Evolutionary conservation across 92 coral and sea anemone genomes (phyloP), one percentile per base, ranked within the genome.

Genomic region (Umimayanthus chanpuru): DNA sequence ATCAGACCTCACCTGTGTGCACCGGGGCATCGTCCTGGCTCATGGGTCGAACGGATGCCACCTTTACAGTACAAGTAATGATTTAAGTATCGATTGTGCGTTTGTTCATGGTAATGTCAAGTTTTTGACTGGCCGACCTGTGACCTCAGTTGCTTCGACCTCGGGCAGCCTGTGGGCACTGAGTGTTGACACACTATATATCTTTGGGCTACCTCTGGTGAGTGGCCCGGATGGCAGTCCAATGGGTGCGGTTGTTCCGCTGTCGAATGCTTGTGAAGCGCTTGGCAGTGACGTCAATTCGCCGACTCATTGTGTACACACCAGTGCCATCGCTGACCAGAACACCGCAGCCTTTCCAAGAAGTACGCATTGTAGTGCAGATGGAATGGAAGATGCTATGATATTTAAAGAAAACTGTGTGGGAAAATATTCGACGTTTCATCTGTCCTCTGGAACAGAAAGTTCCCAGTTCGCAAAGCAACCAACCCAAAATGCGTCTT

Each of bases 101-200:
- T 23, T 82, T 68, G 9, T 10, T 65, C 41, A 23, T 26, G 61
- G 72, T 41, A 38, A 40, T 38, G 47, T 10, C 21, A 81, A 23
- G n/a, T 9, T 21, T 8, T 36, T 81, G 28, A 81, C 85, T 81
- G 49, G 21, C 53, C 38, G n/a, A 44, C 86, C 76, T 43, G 76
- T 68, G 86, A 28, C 11, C 23, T 66, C 86, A 44, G 86, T 82
- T 43, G 86, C 86, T 15, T n/a, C 86, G 14, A 82, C 76, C 7
- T 29, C 30, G 64, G 64, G 72, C n/a, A 82, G 86, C 64, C 56
- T 82, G 61, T 67, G 86, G 86, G 64, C 6, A 2, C 4, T 82
- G 58, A 28, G 86, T 66, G 49, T 39, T 29, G 49, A 43, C 40
- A 68, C 61, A 5, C 39, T 82, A 29, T 39, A 23, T 18, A 68